Evolutionary conservation across 2,888 invertebrate genomes (phyloP).

Genomic region (Eupithecia pulchellata): DNA sequence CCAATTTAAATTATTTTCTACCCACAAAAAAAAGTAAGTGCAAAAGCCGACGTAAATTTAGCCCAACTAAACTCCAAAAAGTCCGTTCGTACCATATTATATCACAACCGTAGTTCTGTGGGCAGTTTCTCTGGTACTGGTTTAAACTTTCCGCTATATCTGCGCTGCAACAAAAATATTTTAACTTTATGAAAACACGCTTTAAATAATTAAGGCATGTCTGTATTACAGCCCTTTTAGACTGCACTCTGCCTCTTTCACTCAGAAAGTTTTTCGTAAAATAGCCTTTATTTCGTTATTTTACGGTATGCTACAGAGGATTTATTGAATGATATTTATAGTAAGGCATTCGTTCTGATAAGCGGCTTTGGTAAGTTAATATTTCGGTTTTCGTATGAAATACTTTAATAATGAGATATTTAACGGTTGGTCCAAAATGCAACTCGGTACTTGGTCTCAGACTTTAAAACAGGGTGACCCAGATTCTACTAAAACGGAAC

Average conservation of each 20-base stretch:
- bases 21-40: background rate
- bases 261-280: background rate
- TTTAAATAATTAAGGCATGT: slow-evolving; percentile 35
- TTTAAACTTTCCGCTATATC: slow-evolving; percentile 30
- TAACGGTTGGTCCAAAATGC: background rate
- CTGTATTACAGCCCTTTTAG: slow-evolving; percentile 20
- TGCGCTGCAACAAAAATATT: slow-evolving; percentile 39
- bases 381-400: background rate
- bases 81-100: background rate
- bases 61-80: background rate
- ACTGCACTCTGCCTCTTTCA: background rate
- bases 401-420: background rate
- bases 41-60: background rate
- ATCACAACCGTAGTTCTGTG: background rate
- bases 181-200: slow-evolving; percentile 44
- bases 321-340: too few species aligned
- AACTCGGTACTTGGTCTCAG: background rate
- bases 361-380: background rate
- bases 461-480: background rate
- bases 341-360: too few species aligned
- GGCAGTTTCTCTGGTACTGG: slow-evolving; percentile 21
- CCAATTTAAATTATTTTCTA: too few species aligned
- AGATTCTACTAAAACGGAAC: background rate
- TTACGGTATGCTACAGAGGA: background rate
- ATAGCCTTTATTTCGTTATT: background rate